Base-by-base conservation (phyloP, 2,113 vertebrate species). In the Labrus mixtus region DNA sequence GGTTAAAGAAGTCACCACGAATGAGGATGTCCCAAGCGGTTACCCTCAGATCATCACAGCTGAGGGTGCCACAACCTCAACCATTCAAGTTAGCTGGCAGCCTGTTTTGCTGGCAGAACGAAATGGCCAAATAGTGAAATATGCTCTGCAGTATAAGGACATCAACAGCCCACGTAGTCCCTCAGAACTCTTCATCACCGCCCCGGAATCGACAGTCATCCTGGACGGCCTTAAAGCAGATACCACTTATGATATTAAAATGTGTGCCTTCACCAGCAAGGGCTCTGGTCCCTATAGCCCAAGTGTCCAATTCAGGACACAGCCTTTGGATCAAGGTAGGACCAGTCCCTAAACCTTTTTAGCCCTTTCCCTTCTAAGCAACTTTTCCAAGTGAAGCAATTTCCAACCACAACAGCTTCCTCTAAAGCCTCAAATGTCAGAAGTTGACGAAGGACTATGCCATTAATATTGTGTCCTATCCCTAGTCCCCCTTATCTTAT, bases 261-360 rank as follows among this genome's bases (percentile, higher is more conserved):
- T 99, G 95, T 97, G 98, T 95, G 98, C 98, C 95, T 97, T 99
- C 92, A 98, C 97, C 95, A 98, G 95, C 97, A 98, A 98, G 95
- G 98, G 98, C 92, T 95, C 97, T 82, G 98, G 98, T 94, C 96
- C 98, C 84, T 99, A 98, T 97, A 99, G 98, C 95, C 98, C 98
- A 92, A 99, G 97, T 97, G 97, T 99, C 95, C 98, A 99, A 95
- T 98, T 99, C 96, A 98, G 98, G 95, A 99, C 98, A 95, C 97
- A 98, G 89, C 97, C 98, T 79, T 95, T 98, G 95, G 96, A 99
- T 96, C 97, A 98, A 99, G 98, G 98, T 99, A 99, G 97, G 98
- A 97, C 96, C 95, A 97, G 95, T 95, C 95, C 96, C 91, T 95
- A 54, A 90, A 85, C 76, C 81, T 4, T 79, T 41, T 60, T 75